These are phyloP conservation scores for Scolopax bukidnonensis DNA, from an alignment of 2,797 vertebrate species.

Conservation along the genomic window DNA sequence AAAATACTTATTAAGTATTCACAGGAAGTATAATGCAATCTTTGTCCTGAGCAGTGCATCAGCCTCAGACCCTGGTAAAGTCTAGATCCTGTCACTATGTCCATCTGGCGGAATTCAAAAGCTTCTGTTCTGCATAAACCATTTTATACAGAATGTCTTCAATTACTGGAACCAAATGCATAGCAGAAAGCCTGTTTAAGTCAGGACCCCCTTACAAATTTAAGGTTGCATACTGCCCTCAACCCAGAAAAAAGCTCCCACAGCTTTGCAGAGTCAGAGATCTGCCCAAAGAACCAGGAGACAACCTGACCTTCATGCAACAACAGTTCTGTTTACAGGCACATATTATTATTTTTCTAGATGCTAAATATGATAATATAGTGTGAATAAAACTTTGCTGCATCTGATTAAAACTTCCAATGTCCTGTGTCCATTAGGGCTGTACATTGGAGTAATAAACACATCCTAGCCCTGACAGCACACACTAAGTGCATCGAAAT, in stretches of 20 bases:
- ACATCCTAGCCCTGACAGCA: background rate
- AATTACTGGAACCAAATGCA: background rate
- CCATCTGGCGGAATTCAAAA: background rate
- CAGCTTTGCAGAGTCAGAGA: background rate
- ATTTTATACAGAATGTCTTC: background rate
- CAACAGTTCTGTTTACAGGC: background rate
- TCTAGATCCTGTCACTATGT: background rate
- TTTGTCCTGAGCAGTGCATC: background rate
- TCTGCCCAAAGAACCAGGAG: background rate
- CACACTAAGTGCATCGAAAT: background rate
- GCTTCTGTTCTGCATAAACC: background rate
- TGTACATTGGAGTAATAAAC: background rate
- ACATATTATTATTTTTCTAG: background rate
- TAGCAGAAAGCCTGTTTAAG: background rate
- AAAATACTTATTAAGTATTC: background rate
- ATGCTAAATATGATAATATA: background rate
- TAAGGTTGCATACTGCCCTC: background rate
- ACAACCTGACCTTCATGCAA: background rate
- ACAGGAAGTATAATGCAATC: background rate
- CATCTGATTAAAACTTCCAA: background rate
- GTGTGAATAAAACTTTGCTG: fast-evolving
- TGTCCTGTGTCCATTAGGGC: background rate
- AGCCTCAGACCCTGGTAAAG: background rate
- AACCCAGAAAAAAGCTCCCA: background rate
- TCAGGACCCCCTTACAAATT: background rate